Evolutionary conservation across 2,797 vertebrate species (phyloP), one percentile per base, ranked within the genome.

Genomic region (Liparis tanakae): DNA sequence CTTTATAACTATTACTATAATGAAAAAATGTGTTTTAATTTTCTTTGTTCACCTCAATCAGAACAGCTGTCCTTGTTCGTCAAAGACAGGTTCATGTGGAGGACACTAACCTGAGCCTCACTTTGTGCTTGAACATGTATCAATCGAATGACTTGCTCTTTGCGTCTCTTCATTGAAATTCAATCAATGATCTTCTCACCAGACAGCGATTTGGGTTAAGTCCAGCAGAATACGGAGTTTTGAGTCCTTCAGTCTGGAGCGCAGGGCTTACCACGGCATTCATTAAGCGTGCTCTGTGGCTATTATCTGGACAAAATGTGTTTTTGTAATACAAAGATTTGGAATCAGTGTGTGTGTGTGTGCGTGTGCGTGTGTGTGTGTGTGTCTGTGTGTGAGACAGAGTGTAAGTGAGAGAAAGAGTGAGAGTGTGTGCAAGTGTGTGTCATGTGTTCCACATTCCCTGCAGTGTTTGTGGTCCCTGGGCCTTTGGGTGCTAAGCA

Each of bases 401-500:
- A 44, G 43, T 5, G 43, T 15, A 17, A 44, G 57, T 62, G 63
- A 30, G 36, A 66, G 36, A 39, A 50, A 39, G 36, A 54, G 36
- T 6, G 12, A 37, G 55, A 18, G 25, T 33, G 33, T 30, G 15
- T 20, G 17, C 39, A 39, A 39, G n/a, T 41, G 20, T 54, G 66
- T n/a, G 55, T 8, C 0, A n/a, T 72, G 48, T 72, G 72, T 44
- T 54, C 63, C 37, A 60, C 18, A 78, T 72, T 78, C 73, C 64
- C 84, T 70, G 57, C 34, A 25, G 75, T 63, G 60, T 61, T 44
- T 73, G 69, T 50, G 22, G 61, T 83, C 82, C 70, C 83, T 64
- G 67, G 81, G 75, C 59, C 60, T 79, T 85, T 85, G 70, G 85
- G 76, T 86, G 83, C 78, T 81, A 87, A 82, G 83, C 78, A 87